Conservation (phyloP, 2,797 vertebrate species). For the Lepilemur septentrionalis region DNA sequence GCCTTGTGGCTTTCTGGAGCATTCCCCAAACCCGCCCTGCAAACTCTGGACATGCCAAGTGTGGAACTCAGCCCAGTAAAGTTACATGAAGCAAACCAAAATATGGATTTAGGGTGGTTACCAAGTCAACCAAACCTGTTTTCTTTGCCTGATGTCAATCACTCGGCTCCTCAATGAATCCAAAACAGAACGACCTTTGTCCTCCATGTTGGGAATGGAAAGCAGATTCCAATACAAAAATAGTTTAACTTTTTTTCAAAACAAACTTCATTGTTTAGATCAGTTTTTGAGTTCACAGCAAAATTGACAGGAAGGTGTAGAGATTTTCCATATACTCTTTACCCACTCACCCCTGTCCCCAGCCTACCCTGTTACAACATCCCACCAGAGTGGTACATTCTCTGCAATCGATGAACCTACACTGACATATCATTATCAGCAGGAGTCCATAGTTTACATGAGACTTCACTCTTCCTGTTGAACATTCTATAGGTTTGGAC, state of each 20-base stretch:
- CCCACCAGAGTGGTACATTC: too few relatives aligned
- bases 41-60: not conserved
- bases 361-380: not conserved
- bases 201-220: not conserved
- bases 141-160: not conserved
- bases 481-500: not conserved
- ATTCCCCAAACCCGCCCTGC: not conserved
- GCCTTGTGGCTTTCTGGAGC: not conserved
- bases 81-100: not conserved
- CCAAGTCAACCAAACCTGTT: not conserved
- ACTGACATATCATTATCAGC: not conserved
- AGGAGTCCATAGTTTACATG: too few relatives aligned
- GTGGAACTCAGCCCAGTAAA: not conserved
- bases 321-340: not conserved
- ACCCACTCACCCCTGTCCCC: not conserved
- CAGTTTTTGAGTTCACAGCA: not conserved
- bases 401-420: not conserved
- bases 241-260: not conserved
- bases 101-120: not conserved
- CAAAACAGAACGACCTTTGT: not conserved
- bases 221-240: not conserved
- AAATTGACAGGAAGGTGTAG: not conserved
- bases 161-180: not conserved
- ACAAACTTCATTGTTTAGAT: not conserved
- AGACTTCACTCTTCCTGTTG: not conserved